Evolutionary conservation across 2,797 vertebrate species (phyloP).

Genomic region (Lepidocolaptes lacrymiger): DNA sequence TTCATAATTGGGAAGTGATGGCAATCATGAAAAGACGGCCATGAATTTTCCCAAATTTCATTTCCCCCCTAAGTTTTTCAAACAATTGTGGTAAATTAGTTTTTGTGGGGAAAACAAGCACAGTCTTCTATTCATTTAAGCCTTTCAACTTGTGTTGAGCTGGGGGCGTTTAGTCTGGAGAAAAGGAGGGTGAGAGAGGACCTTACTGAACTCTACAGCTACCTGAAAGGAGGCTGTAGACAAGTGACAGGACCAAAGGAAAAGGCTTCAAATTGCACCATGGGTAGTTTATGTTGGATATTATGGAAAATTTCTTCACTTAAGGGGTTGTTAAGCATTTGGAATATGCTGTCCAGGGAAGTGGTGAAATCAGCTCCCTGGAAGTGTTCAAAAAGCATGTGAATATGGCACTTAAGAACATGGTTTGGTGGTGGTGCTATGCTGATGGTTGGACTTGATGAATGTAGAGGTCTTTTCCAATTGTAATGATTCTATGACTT

Average conservation of each 20-base stretch:
- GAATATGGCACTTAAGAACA: not conserved
- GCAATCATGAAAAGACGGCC: not conserved
- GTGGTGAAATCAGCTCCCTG: not conserved
- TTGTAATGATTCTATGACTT: not conserved
- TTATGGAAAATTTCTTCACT: not conserved
- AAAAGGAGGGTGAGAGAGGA: not conserved
- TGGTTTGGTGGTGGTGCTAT: not conserved
- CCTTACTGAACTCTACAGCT: not conserved
- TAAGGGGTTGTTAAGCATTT: not conserved
- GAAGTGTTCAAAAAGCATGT: rapidly evolving
- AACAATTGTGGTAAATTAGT: rapidly evolving
- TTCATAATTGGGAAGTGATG: conserved; percentile 22
- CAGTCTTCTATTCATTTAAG: not conserved
- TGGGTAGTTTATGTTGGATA: not conserved
- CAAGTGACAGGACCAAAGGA: not conserved
- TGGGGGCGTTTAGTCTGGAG: not conserved
- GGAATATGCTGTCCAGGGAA: not conserved
- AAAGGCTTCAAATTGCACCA: not conserved
- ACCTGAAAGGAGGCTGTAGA: not conserved
- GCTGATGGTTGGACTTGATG: not conserved
- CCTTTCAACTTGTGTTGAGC: not conserved
- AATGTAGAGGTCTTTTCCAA: not conserved
- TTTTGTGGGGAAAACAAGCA: not conserved
- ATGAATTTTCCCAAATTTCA: not conserved
- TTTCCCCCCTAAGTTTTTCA: not conserved